These are phyloP conservation scores for Pyxicephalus adspersus DNA, from an alignment of 2,113 vertebrate species.

Conservation along the genomic window DNA sequence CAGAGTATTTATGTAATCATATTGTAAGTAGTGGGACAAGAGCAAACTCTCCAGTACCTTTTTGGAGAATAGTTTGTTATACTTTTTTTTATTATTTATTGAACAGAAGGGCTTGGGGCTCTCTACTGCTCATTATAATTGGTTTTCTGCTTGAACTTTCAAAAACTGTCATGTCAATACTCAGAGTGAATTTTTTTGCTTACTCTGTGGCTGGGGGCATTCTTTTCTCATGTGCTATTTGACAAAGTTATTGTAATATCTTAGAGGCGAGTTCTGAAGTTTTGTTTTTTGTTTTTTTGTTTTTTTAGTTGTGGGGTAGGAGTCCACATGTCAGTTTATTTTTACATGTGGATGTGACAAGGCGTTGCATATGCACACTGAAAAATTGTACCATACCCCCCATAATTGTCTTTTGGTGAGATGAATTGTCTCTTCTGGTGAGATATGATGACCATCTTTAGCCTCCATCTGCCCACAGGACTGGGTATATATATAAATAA, in stretches of 20 bases:
- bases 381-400: background rate
- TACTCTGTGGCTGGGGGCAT: slow-evolving; percentile 82
- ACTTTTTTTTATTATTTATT: slow-evolving; percentile 88
- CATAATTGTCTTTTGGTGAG: no score
- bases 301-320: slow-evolving; percentile 69
- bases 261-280: slow-evolving; percentile 78
- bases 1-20: slow-evolving; percentile 89
- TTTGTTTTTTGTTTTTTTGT: slow-evolving; percentile 41
- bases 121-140: slow-evolving; percentile 88
- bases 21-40: slow-evolving; percentile 83
- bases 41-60: slow-evolving; percentile 82
- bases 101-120: slow-evolving; percentile 83
- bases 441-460: no score
- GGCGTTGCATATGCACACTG: background rate
- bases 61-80: slow-evolving; percentile 83
- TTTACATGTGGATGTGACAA: slow-evolving; percentile 57
- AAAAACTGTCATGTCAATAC: slow-evolving; percentile 92
- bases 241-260: slow-evolving; percentile 89
- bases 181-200: slow-evolving; percentile 87
- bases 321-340: slow-evolving; percentile 63
- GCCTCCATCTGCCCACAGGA: no score
- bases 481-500: no score
- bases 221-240: slow-evolving; percentile 84
- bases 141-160: slow-evolving; percentile 94
- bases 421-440: no score